Evolutionary conservation across 2,797 vertebrate species (phyloP).

Genomic region (Paratrypauchen microcephalus): DNA sequence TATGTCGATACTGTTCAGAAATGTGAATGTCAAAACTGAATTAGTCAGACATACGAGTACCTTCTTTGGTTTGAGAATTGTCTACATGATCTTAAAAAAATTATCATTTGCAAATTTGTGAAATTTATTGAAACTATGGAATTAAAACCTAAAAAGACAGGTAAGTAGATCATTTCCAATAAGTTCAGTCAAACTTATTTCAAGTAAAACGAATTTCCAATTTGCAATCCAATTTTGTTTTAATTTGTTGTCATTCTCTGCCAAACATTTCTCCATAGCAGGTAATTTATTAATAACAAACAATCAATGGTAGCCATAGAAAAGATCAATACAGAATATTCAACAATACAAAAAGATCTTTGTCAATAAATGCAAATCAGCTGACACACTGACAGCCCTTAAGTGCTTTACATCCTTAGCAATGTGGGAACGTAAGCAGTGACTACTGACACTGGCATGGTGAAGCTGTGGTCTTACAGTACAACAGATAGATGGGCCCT

Average conservation of each 20-base stretch:
- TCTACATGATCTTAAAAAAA: conserved; percentile 37
- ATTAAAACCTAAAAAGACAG: conserved; percentile 31
- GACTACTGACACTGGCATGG: conserved; percentile 54
- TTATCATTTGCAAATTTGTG: conserved; percentile 31
- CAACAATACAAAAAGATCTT: conserved; percentile 65
- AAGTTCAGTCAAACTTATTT: conserved; percentile 37
- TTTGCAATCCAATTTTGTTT: conserved; percentile 24
- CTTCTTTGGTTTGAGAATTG: conserved; percentile 70
- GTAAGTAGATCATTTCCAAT: not conserved
- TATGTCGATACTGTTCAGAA: conserved; percentile 48
- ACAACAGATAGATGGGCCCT: conserved; percentile 57
- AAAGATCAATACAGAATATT: conserved; percentile 68
- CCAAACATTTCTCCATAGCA: conserved; percentile 39
- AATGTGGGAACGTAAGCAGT: conserved; percentile 49
- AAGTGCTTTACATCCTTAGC: conserved; percentile 55
- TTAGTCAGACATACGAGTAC: conserved; percentile 47
- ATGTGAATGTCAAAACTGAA: conserved; percentile 38
- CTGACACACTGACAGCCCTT: conserved; percentile 58
- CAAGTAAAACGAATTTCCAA: conserved; percentile 37
- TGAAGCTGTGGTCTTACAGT: conserved; percentile 65
- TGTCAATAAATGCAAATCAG: conserved; percentile 52
- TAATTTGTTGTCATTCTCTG: conserved; percentile 17
- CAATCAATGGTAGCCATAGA: conserved; percentile 53
- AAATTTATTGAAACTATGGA: conserved; percentile 23
- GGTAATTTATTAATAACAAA: conserved; percentile 51